Base-by-base conservation (phyloP, 2,888 invertebrate genomes). In the Mythimna pallens region DNA sequence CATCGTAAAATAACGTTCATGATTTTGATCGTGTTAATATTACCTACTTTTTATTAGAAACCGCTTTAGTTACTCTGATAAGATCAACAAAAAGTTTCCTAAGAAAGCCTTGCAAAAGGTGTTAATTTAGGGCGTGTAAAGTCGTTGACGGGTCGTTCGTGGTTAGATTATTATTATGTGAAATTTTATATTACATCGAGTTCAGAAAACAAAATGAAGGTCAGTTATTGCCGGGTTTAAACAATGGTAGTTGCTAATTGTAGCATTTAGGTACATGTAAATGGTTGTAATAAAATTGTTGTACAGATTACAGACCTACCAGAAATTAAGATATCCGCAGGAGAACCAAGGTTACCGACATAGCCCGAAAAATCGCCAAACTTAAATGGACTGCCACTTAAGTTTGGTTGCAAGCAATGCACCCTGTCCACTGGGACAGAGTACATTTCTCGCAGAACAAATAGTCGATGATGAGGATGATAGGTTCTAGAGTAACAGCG, bases 41-140 rank as follows among this genome's bases (percentile, higher is more conserved):
- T n/a, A 34, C 22, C 2, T 1, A 50, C 12, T 17, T 78, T 75
- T 50, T 73, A 77, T 77, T 70, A 58, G 40, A 70, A 43, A 77
- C 14, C 57, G n/a, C 50, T 73, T 55, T 36, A 73, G 55, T 67
- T 50, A 47, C 47, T 54, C 14, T 40, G 76, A 76, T 76, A 80
- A 76, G 43, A 80, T 80, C 77, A 47, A 69, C 80, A 7, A 22
- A 63, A 36, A 12, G 36, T 30, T 64, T 78, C 54, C 7, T 36
- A 20, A 25, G 40, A 55, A 72, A 62, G 4, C 17, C 17, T 50
- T 47, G 7, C 1, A 47, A 3, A 43, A 40, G 47, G 73, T 63
- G 74, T 52, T 59, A 36, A 79, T 64, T 76, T 1, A 36, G 40
- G 14, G 20, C 52, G 74, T 76, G 63, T 73, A 5, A 79, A 47